Evolutionary conservation across 2,797 vertebrate species (phyloP).

Genomic region (Epinephelus coioides): DNA sequence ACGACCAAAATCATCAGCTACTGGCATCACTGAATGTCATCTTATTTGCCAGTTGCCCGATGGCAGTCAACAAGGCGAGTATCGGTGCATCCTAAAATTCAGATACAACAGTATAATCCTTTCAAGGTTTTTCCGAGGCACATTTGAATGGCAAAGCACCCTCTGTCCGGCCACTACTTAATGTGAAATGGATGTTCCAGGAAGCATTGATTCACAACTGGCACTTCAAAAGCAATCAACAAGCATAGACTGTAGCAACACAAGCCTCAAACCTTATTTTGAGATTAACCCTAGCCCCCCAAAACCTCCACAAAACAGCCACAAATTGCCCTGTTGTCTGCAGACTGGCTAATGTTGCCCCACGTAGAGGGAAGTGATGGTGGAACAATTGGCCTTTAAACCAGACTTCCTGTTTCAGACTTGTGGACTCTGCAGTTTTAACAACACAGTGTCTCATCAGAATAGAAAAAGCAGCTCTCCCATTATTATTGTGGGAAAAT

Average conservation of each 20-base stretch:
- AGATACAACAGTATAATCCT: neutral
- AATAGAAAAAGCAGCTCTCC: neutral
- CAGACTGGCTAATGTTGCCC: neutral
- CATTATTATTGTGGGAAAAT: constrained; percentile 21
- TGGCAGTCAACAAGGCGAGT: too few species aligned
- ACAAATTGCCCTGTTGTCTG: neutral
- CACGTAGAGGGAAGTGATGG: constrained; percentile 58
- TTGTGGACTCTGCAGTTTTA: constrained; percentile 7
- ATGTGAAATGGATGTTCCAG: constrained; percentile 42
- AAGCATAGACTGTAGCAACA: neutral
- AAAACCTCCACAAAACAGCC: neutral
- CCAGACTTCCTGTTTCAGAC: constrained; percentile 71
- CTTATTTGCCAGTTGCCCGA: too few species aligned
- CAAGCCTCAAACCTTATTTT: constrained; percentile 14
- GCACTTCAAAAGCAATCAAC: neutral
- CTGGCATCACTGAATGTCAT: too few species aligned
- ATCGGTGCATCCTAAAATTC: neutral
- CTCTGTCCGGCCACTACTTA: constrained; percentile 14
- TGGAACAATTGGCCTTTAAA: constrained; percentile 52
- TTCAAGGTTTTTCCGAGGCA: neutral
- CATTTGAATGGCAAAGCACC: constrained; percentile 71
- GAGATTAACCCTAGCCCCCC: neutral
- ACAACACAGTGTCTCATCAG: constrained; percentile 5
- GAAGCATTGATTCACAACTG: constrained; percentile 21
- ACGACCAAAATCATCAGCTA: too few species aligned